Base-by-base conservation (phyloP, 2,797 vertebrate species). In the Dryobates pubescens region DNA sequence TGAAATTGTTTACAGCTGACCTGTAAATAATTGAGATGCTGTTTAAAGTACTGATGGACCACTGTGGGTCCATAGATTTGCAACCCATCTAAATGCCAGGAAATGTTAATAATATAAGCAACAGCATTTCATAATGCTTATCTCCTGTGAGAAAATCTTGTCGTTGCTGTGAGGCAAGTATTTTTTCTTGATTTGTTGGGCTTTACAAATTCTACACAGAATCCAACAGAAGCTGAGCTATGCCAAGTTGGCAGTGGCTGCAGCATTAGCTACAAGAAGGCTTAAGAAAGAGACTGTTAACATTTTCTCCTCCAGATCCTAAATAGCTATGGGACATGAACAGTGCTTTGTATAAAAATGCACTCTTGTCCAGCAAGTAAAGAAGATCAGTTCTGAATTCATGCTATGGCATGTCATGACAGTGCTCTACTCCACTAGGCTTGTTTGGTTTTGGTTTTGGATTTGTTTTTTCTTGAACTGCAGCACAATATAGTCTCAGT, bases 231-330 rank as follows among this genome's bases (percentile, higher is more conserved):
- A 93, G 84, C 83, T 73, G 87, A 64, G 27, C 34, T 73, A 80
- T 96, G 95, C 96, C 95, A 96, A 95, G 64, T 93, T 97, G 96
- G 91, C 96, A 96, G 90, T 86, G 84, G 69, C 76, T 95, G 53
- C 80, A 86, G 93, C 83, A 97, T 96, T 96, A 96, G 86, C 69
- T 96, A 96, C 89, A 95, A 95, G 97, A 97, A 95, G 82, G 94
- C 93, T 96, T 97, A 95, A 96, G 95, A 96, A 90, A 97, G 90
- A 96, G 94, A 91, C 94, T 97, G 96, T 96, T 96, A 97, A 93
- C 96, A 87, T 94, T 97, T 97, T 95, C 72, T 97, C 92, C 90
- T 97, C 90, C 94, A 91, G 67, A 73, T 90, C 91, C 80, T 96
- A 94, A 95, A 93, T 96, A 92, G 72, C 95, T 95, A 47, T 75